phyloP scores from a whole-genome alignment of 2,888 invertebrate genomes.

The Drosophila merina region DNA sequence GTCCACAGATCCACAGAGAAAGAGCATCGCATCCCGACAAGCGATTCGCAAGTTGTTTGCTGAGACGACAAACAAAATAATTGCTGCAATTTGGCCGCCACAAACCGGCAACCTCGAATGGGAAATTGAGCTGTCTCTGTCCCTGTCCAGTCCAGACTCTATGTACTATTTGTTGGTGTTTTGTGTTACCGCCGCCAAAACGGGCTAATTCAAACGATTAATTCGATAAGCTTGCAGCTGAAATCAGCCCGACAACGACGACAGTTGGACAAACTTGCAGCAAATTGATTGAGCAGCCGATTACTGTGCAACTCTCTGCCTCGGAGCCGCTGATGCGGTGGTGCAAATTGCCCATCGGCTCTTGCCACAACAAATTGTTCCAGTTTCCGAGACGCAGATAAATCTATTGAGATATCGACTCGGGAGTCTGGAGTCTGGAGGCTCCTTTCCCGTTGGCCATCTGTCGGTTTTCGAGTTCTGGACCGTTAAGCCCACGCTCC shows the following conservation, averaged over 20 bases:
- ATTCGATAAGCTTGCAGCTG: constrained; percentile 76
- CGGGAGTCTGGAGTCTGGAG: background rate
- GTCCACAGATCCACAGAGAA: constrained; percentile 23
- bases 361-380: constrained; percentile 58
- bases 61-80: constrained; percentile 65
- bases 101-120: constrained; percentile 6
- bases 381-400: constrained; percentile 57
- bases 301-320: constrained; percentile 55
- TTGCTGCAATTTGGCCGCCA: constrained; percentile 65
- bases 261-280: constrained; percentile 67
- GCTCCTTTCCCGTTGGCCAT: constrained; percentile 5
- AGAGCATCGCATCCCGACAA: constrained; percentile 17
- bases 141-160: background rate
- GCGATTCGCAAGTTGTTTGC: constrained; percentile 49
- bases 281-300: constrained; percentile 74
- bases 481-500: constrained; percentile 40
- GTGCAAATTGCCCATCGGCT: constrained; percentile 62
- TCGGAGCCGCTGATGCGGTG: constrained; percentile 9
- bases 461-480: constrained; percentile 7
- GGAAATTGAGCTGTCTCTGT: constrained; percentile 58
- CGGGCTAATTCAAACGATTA: constrained; percentile 72
- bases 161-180: background rate
- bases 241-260: constrained; percentile 52
- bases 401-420: constrained; percentile 60
- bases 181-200: constrained; percentile 16